Conservation (phyloP, 2,888 invertebrate species). For the Diaperis boleti region DNA sequence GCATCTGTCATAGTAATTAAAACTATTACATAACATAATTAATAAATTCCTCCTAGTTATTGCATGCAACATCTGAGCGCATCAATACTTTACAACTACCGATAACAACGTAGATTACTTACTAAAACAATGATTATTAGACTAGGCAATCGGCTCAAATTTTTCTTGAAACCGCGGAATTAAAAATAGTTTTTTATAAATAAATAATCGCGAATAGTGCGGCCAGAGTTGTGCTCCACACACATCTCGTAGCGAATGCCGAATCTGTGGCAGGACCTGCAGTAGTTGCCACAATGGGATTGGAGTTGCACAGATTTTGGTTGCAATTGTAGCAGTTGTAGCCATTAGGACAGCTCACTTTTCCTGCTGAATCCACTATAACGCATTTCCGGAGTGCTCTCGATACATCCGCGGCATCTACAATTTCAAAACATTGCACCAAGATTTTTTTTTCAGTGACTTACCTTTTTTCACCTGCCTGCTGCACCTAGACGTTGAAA, state of each 20-base stretch:
- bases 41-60: too few species aligned
- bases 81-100: too few species aligned
- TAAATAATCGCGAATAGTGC: background rate
- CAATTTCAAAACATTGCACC: too few species aligned
- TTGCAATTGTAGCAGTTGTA: constrained; percentile 2
- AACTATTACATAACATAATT: too few species aligned
- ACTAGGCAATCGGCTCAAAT: too few species aligned
- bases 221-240: background rate
- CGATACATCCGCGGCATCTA: background rate
- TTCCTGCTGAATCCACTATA: background rate
- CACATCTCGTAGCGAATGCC: background rate
- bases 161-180: background rate
- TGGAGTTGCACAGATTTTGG: background rate
- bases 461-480: constrained; percentile 15
- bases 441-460: too few species aligned
- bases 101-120: too few species aligned
- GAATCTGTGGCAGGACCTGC: background rate
- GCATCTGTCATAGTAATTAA: too few species aligned
- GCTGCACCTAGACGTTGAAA: background rate
- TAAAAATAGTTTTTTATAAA: background rate
- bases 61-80: too few species aligned
- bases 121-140: too few species aligned
- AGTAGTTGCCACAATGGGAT: background rate
- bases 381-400: constrained; percentile 1
- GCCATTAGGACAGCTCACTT: background rate